These are phyloP conservation scores for Megatriorchis doriae DNA, from an alignment of 2,113 vertebrate genomes.

Conservation along the genomic window DNA sequence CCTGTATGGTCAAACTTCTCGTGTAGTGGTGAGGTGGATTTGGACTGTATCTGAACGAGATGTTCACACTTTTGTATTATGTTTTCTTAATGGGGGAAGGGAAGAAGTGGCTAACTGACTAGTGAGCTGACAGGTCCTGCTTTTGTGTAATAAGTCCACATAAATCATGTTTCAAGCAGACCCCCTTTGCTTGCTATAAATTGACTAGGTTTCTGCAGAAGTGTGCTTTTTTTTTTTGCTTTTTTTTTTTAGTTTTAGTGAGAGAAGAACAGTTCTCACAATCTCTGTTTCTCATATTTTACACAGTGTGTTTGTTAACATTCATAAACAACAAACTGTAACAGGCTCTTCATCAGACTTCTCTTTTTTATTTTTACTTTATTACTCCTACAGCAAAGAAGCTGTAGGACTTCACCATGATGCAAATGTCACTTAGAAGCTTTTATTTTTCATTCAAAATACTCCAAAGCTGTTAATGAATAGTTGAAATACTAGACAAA, in stretches of 20 bases:
- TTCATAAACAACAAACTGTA: background rate
- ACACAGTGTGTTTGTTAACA: background rate
- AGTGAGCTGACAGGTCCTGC: background rate
- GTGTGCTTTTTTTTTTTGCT: too few species aligned
- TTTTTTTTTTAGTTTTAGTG: background rate
- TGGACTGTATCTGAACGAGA: background rate
- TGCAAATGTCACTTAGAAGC: background rate
- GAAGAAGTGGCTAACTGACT: background rate
- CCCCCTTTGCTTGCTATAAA: background rate
- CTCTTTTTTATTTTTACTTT: background rate
- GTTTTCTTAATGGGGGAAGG: background rate
- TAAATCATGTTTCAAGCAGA: background rate
- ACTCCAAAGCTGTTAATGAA: background rate
- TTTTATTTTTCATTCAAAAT: background rate
- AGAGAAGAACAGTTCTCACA: background rate
- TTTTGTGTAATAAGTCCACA: background rate
- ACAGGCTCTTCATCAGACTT: background rate
- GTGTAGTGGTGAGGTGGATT: fast-evolving
- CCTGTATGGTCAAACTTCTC: background rate
- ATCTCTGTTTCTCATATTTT: background rate
- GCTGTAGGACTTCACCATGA: background rate
- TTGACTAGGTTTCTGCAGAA: background rate
- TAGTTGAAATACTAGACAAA: background rate
- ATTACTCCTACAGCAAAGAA: background rate
- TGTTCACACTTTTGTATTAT: background rate